These are phyloP conservation scores for Uria aalge DNA, from an alignment of 2,113 vertebrate genomes.

Conservation along the genomic window DNA sequence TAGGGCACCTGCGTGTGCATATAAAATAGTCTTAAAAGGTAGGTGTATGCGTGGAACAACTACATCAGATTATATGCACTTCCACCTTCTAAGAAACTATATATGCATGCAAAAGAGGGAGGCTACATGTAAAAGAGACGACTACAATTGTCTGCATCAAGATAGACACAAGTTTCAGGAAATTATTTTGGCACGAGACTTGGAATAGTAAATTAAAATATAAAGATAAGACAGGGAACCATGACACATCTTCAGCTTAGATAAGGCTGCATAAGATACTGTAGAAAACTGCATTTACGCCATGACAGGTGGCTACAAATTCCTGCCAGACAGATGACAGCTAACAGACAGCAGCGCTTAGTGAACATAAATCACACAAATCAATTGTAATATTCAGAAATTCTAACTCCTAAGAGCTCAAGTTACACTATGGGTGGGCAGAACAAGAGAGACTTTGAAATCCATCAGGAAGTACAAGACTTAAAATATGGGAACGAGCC, in stretches of 20 bases:
- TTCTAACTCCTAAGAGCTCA: neutral
- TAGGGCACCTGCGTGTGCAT: neutral
- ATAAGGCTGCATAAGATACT: neutral
- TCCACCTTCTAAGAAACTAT: neutral
- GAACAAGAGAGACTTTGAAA: slow-evolving; percentile 35
- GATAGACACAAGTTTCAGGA: slow-evolving; percentile 32
- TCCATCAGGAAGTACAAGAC: slow-evolving; percentile 12
- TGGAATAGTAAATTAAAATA: slow-evolving; percentile 1
- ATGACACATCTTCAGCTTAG: neutral
- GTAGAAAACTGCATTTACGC: rapidly evolving
- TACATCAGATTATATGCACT: neutral
- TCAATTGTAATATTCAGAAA: slow-evolving; percentile 29
- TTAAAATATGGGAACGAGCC: neutral
- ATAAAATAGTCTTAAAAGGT: neutral
- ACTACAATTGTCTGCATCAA: slow-evolving; percentile 2
- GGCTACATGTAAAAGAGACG: neutral
- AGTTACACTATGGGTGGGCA: slow-evolving; percentile 9
- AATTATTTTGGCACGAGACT: slow-evolving; percentile 29
- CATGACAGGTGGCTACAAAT: neutral
- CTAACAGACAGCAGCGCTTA: neutral
- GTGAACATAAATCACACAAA: neutral
- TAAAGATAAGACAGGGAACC: neutral
- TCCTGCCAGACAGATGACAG: slow-evolving; percentile 23
- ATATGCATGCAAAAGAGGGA: slow-evolving; percentile 33
- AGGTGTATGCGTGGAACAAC: neutral